A percentile compares a stretch with the other conserved stretches of the same genome.
phyloP scores from a whole-genome alignment of 2,113 vertebrate species.

The Hymenochirus boettgeri region DNA sequence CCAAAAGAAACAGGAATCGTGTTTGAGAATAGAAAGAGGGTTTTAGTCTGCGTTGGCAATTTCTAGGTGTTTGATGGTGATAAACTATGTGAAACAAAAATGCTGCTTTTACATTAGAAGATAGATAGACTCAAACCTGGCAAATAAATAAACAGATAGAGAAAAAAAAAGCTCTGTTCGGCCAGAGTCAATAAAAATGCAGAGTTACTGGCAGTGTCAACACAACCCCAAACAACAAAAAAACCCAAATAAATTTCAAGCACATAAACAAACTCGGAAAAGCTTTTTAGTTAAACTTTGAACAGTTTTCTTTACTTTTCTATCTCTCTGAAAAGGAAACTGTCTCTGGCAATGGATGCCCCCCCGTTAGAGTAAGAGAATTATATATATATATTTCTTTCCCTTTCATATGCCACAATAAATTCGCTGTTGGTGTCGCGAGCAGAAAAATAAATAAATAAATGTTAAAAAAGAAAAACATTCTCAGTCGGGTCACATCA shows the following conservation, averaged over 20 bases:
- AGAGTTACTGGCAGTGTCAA: slow-evolving; percentile 26
- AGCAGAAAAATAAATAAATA: slow-evolving; percentile 8
- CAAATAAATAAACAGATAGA: slow-evolving; percentile 9
- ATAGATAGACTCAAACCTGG: slow-evolving; percentile 9
- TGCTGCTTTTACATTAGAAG: slow-evolving; percentile 15
- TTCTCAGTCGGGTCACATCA: slow-evolving; percentile 11
- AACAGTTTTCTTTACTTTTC: slow-evolving; percentile 2
- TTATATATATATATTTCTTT: slow-evolving; percentile 17
- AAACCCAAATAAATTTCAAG: slow-evolving; percentile 24
- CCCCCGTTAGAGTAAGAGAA: slow-evolving; percentile 5
- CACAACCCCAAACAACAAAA: not conserved
- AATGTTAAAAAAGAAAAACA: not conserved
- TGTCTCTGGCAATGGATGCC: slow-evolving; percentile 21
- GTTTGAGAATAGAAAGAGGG: slow-evolving; percentile 3
- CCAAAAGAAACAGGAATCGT: slow-evolving; percentile 17
- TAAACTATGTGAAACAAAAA: slow-evolving; percentile 24
- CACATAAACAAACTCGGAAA: slow-evolving; percentile 15
- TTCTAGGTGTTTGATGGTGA: slow-evolving; percentile 3
- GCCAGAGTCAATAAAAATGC: slow-evolving; percentile 23
- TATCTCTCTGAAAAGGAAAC: slow-evolving; percentile 26
- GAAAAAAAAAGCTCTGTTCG: slow-evolving; percentile 12
- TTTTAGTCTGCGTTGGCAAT: slow-evolving; percentile 2
- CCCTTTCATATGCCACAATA: slow-evolving; percentile 17
- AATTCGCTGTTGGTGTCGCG: slow-evolving; percentile 8
- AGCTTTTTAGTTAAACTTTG: slow-evolving; percentile 9